phyloP scores from a whole-genome alignment of 1,140 invertebrate species.

The Drosophila funebris region DNA sequence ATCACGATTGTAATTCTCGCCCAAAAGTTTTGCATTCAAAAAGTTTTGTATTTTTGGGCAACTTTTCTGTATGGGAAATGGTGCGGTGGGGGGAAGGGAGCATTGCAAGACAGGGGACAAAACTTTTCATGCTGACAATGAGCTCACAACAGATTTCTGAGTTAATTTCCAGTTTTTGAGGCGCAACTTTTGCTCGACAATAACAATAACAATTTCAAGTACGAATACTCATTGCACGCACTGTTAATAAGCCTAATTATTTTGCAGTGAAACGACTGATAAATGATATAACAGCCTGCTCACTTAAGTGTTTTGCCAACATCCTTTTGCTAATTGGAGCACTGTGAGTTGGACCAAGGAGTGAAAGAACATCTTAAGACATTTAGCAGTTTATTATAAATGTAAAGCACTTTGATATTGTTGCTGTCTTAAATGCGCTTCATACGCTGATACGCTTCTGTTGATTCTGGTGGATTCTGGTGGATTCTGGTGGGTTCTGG shows the following conservation, averaged over 20 bases:
- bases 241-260: constrained; percentile 78
- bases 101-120: constrained; percentile 37
- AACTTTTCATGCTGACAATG: constrained; percentile 77
- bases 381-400: constrained; percentile 34
- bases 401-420: constrained; percentile 11
- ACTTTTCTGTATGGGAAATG: constrained; percentile 40
- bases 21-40: constrained; percentile 77
- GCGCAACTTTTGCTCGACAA: constrained; percentile 59
- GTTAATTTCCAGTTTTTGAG: constrained; percentile 74
- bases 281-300: constrained; percentile 30
- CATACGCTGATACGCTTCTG: too few relatives aligned
- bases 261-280: constrained; percentile 41
- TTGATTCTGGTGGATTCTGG: not conserved
- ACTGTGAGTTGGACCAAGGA: constrained; percentile 6
- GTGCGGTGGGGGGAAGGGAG: not conserved
- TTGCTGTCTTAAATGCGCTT: not conserved
- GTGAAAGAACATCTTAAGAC: not conserved
- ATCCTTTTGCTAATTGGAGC: constrained; percentile 22
- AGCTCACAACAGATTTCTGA: constrained; percentile 80
- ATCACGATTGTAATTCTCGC: constrained; percentile 81
- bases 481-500: not conserved
- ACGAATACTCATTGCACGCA: constrained; percentile 64
- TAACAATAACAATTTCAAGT: constrained; percentile 69
- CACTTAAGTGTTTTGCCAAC: constrained; percentile 15
- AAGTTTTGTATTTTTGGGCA: constrained; percentile 65